These are phyloP conservation scores for Tolmerus cingulatus DNA, from an alignment of 2,888 invertebrate species.

Conservation along the genomic window DNA sequence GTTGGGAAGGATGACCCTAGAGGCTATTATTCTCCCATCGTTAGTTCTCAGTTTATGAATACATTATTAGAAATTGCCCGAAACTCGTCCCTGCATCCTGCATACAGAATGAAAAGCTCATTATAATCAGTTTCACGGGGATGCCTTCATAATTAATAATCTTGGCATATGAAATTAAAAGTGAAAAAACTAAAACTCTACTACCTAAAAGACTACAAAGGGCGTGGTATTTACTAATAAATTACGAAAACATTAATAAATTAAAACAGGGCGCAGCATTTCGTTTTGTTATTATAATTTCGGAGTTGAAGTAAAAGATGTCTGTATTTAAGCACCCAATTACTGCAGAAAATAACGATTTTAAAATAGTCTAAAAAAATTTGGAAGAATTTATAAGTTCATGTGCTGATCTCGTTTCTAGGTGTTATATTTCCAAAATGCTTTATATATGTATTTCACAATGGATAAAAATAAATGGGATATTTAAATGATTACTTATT, in stretches of 20 bases:
- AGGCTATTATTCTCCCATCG: neutral
- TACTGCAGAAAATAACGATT: no score
- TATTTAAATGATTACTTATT: no score
- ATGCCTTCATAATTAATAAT: neutral
- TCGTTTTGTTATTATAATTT: no score
- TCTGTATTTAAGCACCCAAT: no score
- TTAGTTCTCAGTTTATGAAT: neutral
- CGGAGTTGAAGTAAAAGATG: no score
- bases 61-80: neutral
- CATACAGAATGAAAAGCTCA: neutral
- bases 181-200: neutral
- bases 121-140: neutral
- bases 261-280: neutral
- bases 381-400: no score
- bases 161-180: neutral
- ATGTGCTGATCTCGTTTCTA: no score
- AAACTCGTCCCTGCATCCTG: neutral
- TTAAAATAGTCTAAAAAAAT: no score
- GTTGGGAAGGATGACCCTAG: neutral
- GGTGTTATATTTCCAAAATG: no score
- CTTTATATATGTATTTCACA: no score
- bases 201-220: neutral
- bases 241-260: neutral
- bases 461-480: no score
- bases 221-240: neutral